Conservation (phyloP, 2,797 vertebrate genomes). For the Clamator glandarius region DNA sequence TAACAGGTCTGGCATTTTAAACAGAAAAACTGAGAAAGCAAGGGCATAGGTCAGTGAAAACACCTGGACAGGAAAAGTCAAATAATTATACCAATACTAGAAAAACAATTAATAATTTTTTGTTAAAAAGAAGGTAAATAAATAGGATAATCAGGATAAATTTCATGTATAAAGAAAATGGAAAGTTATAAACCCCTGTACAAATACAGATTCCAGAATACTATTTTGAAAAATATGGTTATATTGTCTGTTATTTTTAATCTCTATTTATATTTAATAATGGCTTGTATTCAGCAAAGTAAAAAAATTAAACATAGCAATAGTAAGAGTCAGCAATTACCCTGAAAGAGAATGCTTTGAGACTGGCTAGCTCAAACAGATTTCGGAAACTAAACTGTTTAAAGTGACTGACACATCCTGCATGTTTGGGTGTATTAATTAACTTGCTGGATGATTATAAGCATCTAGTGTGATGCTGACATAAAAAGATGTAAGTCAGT, state of each 20-base stretch:
- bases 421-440: background rate
- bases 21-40: background rate
- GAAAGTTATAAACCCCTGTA: background rate
- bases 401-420: background rate
- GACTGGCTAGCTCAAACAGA: background rate
- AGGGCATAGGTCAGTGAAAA: background rate
- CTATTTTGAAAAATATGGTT: background rate
- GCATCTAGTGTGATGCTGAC: fast-evolving
- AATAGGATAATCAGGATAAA: background rate
- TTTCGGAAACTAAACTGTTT: background rate
- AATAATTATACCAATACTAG: background rate
- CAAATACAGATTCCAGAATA: background rate
- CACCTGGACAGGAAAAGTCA: background rate
- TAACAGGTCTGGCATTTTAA: background rate
- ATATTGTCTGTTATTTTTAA: background rate
- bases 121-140: background rate
- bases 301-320: background rate
- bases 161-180: background rate
- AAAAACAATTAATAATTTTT: background rate
- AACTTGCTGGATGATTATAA: background rate
- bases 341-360: background rate
- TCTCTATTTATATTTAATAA: background rate
- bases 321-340: background rate
- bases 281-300: background rate
- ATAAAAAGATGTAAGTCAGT: background rate